Conservation (phyloP, 2,113 vertebrate species). For the Pipa parva region DNA sequence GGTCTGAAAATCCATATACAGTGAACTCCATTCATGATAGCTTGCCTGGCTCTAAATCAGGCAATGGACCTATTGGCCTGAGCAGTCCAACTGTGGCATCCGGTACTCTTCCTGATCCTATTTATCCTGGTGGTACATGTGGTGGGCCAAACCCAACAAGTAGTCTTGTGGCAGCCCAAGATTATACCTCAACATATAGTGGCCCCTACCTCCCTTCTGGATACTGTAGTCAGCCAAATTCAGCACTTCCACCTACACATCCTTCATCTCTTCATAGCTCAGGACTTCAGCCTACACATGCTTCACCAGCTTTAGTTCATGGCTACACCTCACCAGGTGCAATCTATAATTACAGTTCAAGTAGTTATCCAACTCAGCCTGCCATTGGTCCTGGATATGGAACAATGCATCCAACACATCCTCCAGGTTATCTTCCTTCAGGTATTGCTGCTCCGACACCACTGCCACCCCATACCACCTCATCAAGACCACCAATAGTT, state of each 20-base stretch:
- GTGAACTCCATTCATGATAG: constrained; percentile 75
- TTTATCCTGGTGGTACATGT: constrained; percentile 68
- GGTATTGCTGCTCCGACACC: constrained; percentile 79
- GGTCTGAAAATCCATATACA: constrained; percentile 72
- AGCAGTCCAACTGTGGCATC: constrained; percentile 67
- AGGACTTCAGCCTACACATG: constrained; percentile 57
- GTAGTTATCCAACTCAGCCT: constrained; percentile 63
- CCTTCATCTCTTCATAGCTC: constrained; percentile 59
- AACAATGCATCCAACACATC: constrained; percentile 69
- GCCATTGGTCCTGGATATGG: constrained; percentile 71
- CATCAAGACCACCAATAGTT: constrained; percentile 62
- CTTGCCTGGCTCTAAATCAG: constrained; percentile 68
- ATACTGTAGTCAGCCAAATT: constrained; percentile 76
- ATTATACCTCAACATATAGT: constrained; percentile 79
- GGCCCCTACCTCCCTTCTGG: constrained; percentile 83
- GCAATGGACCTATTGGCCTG: constrained; percentile 62
- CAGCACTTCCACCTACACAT: constrained; percentile 71
- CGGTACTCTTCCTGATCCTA: constrained; percentile 78
- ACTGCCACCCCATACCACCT: constrained; percentile 62
- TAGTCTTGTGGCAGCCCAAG: constrained; percentile 70
- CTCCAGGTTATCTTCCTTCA: constrained; percentile 75
- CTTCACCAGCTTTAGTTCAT: constrained; percentile 67
- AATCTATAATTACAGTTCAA: constrained; percentile 79
- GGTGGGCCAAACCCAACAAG: constrained; percentile 49
- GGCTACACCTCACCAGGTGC: constrained; percentile 77